phyloP scores from a whole-genome alignment of 2,888 invertebrate species.

The Cryptops parisi region DNA sequence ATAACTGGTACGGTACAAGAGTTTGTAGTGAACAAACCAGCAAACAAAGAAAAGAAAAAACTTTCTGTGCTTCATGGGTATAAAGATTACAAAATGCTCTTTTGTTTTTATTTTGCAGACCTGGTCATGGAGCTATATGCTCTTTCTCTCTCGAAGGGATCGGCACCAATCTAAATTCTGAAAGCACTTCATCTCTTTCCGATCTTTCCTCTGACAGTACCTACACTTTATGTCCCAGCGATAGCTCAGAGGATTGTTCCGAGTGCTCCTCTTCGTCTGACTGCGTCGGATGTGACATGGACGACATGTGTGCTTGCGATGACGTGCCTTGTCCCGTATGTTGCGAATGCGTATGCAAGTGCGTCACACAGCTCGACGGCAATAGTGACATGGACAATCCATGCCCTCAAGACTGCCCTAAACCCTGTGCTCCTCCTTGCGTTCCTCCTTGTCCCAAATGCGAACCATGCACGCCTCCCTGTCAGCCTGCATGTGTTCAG shows the following conservation, averaged over 20 bases:
- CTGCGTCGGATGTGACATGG: neutral
- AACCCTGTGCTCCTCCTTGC: neutral
- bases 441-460: neutral
- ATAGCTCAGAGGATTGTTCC: neutral
- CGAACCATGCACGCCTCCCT: neutral
- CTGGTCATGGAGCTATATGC: too few relatives aligned
- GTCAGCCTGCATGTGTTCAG: neutral
- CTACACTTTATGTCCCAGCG: neutral
- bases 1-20: too few relatives aligned
- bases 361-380: neutral
- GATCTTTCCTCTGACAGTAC: too few relatives aligned
- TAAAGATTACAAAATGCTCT: too few relatives aligned
- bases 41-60: too few relatives aligned
- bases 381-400: neutral
- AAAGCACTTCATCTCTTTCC: too few relatives aligned
- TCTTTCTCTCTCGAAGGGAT: too few relatives aligned
- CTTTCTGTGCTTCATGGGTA: too few relatives aligned
- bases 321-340: neutral
- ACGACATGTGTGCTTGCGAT: too few relatives aligned
- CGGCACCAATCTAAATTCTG: too few relatives aligned
- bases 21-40: too few relatives aligned
- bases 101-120: too few relatives aligned
- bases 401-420: neutral
- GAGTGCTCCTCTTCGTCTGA: neutral
- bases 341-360: neutral